Base-by-base conservation (phyloP, 2,888 invertebrate species). In the Venustoraphidia nigricollis region DNA sequence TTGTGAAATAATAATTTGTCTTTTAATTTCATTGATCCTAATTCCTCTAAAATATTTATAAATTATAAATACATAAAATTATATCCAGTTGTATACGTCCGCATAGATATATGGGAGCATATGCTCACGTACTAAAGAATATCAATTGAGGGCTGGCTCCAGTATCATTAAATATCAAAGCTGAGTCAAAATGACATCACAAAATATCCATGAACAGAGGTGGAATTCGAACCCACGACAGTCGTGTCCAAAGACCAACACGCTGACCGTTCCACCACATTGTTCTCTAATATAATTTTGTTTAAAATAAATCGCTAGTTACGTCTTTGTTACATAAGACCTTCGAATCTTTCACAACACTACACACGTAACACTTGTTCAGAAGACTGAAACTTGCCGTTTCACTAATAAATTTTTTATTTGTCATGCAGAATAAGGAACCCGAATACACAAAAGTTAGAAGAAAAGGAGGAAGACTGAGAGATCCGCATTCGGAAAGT, bases 361-460 rank as follows among this genome's bases (percentile, higher is more conserved):
- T 27, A 27, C 27, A 27, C 38, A 11, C 38, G 4, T 38, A 8
- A 39, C 39, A 39, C 11, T 10, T 10, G 9, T 39, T 39, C 39
- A 39, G 9, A 1, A 38, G 10, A 39, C 2, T 27, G 27, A 27
- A 27, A 27, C 27, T 27, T 27, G 6, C 27, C 6, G 27, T 27
- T 27, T 27, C 13, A 44, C 36, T 9, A 35, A 36, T 44, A 3
- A 44, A 37, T 50, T 50, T 58, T 55, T 53, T 35, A 36, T 44
- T 66, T 66, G 49, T 27, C 27, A 6, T 27, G 6, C 67, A 81
- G 81, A 78, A 75, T 57, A 86, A 85, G 70, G 86, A 86, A 62
- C 85, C 84, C 50, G 85, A 86, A 64, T 86, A 86, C 61, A 85
- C 84, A 5, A 86, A 86, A 73, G 85, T 86, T 14, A 71, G 84